Percentiles rank a stretch among this genome's conserved stretches.
Evolutionary conservation across 2,113 vertebrate genomes (phyloP).

Genomic region (Ciconia boyciana): DNA sequence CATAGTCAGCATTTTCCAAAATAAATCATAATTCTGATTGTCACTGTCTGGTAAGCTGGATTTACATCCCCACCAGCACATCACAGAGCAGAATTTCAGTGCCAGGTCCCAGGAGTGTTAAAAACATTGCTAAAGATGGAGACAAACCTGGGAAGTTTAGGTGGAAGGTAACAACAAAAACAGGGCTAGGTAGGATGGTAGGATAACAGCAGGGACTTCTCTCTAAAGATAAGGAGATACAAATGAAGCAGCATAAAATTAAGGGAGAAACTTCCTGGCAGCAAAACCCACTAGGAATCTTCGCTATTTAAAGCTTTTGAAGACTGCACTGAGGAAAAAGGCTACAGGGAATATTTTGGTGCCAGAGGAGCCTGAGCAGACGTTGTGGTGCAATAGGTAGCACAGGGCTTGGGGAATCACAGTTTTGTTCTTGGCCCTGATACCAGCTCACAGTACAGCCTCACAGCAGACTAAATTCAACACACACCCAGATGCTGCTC

Average conservation of each 20-base stretch:
- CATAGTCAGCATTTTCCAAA: background rate
- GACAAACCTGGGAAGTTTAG: background rate
- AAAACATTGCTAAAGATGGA: background rate
- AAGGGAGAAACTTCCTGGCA: background rate
- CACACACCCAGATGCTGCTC: background rate
- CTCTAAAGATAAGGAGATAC: background rate
- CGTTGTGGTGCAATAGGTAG: background rate
- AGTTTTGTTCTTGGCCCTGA: background rate
- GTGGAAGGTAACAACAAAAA: background rate
- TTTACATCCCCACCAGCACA: background rate
- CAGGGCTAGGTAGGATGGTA: background rate
- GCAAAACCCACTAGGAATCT: background rate
- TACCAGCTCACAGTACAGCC: background rate
- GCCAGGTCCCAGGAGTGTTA: background rate
- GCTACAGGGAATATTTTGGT: background rate
- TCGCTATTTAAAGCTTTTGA: background rate
- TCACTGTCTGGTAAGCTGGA: background rate
- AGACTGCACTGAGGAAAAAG: background rate
- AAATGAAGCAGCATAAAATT: background rate
- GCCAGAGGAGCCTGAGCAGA: background rate
- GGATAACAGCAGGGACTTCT: background rate
- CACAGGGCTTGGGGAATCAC: background rate
- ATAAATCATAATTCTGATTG: background rate
- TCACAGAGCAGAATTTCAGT: background rate
- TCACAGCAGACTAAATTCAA: background rate